These are phyloP conservation scores for Amphipoea oculea DNA, from an alignment of 2,888 invertebrate genomes.

Conservation along the genomic window DNA sequence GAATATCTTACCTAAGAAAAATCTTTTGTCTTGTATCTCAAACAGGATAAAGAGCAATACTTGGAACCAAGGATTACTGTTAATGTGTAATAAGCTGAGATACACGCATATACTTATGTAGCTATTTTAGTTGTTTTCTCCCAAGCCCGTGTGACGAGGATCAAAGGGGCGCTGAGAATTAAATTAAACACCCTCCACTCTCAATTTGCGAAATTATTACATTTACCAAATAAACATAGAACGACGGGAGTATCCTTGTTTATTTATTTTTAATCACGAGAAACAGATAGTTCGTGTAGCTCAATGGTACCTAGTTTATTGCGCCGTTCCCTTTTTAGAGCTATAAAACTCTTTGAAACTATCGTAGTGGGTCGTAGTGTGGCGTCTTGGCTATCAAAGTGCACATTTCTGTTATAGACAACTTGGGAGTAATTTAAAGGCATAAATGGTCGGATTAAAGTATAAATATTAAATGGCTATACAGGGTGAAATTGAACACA, in stretches of 20 bases:
- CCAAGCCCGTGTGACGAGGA: conserved; percentile 35
- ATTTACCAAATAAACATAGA: conserved; percentile 46
- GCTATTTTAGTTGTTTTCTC: conserved; percentile 12
- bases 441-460: neutral
- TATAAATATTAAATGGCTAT: neutral
- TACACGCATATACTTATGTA: neutral
- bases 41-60: conserved; percentile 23
- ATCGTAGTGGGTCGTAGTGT: conserved; percentile 17
- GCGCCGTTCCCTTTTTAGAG: conserved; percentile 20
- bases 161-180: conserved; percentile 55
- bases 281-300: conserved; percentile 9
- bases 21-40: conserved; percentile 23
- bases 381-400: conserved; percentile 40
- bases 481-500: no score
- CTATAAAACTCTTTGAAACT: conserved; percentile 41
- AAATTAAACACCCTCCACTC: conserved; percentile 54
- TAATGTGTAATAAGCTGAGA: conserved; percentile 42
- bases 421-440: neutral
- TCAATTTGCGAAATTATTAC: conserved; percentile 59
- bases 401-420: conserved; percentile 25
- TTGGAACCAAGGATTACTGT: conserved; percentile 18
- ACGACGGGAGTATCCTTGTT: conserved; percentile 23
- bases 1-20: conserved; percentile 2
- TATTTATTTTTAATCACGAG: conserved; percentile 57
- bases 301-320: conserved; percentile 17